Base-by-base conservation (phyloP, 2,113 vertebrate species). In the Podocnemis expansa region DNA sequence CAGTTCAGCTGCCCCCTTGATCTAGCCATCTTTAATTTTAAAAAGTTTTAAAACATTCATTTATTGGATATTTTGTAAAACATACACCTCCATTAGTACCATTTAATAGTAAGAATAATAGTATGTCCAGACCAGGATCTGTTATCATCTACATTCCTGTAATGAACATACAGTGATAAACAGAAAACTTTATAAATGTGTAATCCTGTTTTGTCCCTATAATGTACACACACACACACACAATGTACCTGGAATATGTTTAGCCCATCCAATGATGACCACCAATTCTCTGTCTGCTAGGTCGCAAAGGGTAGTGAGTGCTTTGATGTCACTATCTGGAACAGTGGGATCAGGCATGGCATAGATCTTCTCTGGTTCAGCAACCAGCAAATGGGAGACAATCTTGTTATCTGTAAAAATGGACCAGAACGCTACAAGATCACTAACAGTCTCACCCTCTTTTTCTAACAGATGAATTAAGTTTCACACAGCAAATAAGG, bases 381-480 rank as follows among this genome's bases (percentile, higher is more conserved):
- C 99, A 98, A 99, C 99, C 98, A 99, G 98, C 98, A 99, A 98
- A 98, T 99, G 99, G 95, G 99, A 99, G 97, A 99, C 99, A 95
- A 99, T 99, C 99, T 99, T 99, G 99, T 99, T 99, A 99, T 99
- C 99, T 99, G 99, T 97, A 98, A 99, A 98, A 98, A 97, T n/a
- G 93, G 94, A 96, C 87, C 98, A 98, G 95, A 98, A 95, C 76
- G 93, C 88, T 89, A 85, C 51, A 93, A 91, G 70, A 95, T 97
- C 97, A 98, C 93, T 85, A 96, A 92, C 3, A 93, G 88, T 41
- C 88, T 83, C 78, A 82, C 56, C 89, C 63, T 75, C 21, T 82
- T 91, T 82, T 85, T 73, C 85, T 88, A 93, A 95, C 51, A 94
- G 45, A 92, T 83, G 43, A 47, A 45, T 95, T 34, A 38, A 54